A percentile compares a stretch with the other conserved stretches of the same genome.
phyloP scores from a whole-genome alignment of 2,797 vertebrate species.

The Onychomys leucogaster region DNA sequence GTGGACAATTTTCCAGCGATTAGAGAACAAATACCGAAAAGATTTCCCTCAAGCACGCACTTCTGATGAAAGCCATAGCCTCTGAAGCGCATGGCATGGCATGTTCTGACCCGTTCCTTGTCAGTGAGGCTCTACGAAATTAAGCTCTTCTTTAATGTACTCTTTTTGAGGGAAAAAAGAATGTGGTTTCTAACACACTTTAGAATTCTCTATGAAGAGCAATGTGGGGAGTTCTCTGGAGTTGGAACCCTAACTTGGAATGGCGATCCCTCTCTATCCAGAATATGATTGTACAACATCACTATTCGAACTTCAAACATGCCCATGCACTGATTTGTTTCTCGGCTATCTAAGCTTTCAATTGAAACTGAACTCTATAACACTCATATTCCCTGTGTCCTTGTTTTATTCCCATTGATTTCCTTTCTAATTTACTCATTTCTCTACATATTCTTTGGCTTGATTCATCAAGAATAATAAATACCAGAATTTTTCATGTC shows the following conservation, averaged over 20 bases:
- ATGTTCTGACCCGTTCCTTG: not conserved
- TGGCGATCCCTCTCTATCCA: not conserved
- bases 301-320: conserved; percentile 22
- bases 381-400: not conserved
- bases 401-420: not conserved
- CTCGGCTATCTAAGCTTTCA: conserved; percentile 39
- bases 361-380: not conserved
- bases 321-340: not conserved
- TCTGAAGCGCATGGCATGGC: not conserved
- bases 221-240: not conserved
- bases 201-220: conserved; percentile 1
- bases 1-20: conserved; percentile 53
- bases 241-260: not conserved
- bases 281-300: not conserved
- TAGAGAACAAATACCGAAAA: conserved; percentile 49
- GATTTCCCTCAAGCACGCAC: conserved; percentile 24
- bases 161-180: not conserved
- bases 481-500: not conserved
- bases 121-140: not conserved
- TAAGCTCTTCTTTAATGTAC: not conserved
- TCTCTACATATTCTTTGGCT: not conserved
- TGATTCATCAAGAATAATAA: conserved; percentile 40
- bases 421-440: conserved; percentile 39
- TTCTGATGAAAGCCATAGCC: conserved; percentile 25
- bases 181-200: not conserved